Conservation (phyloP, 1,140 invertebrate genomes). For the Monochamus saltuarius region DNA sequence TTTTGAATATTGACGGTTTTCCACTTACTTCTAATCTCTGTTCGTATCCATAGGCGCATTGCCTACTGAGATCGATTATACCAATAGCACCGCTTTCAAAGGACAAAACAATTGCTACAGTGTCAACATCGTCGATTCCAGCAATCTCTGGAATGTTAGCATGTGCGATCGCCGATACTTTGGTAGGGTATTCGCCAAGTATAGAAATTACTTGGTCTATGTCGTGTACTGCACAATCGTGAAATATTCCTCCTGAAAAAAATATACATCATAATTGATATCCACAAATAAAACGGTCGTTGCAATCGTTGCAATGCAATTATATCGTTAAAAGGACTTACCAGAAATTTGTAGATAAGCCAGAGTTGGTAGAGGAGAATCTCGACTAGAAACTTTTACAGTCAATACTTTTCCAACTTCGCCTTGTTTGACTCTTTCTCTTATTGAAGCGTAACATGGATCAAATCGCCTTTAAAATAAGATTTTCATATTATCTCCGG, state of each 20-base stretch:
- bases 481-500: background rate
- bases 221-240: slow-evolving; percentile 73
- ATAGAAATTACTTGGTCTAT: slow-evolving; percentile 66
- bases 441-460: slow-evolving; percentile 59
- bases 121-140: slow-evolving; percentile 65
- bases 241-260: slow-evolving; percentile 67
- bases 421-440: slow-evolving; percentile 57
- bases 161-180: slow-evolving; percentile 57
- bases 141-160: slow-evolving; percentile 62
- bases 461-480: slow-evolving; percentile 60
- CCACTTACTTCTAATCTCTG: slow-evolving; percentile 64
- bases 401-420: slow-evolving; percentile 64
- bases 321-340: slow-evolving; percentile 37
- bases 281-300: too few relatives aligned
- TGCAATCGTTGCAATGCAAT: too few relatives aligned
- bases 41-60: slow-evolving; percentile 68
- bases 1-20: background rate
- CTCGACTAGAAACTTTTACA: slow-evolving; percentile 63
- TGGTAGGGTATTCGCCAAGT: slow-evolving; percentile 61
- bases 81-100: slow-evolving; percentile 66
- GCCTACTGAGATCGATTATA: slow-evolving; percentile 65
- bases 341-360: slow-evolving; percentile 65
- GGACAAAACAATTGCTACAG: slow-evolving; percentile 61
- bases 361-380: slow-evolving; percentile 62
- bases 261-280: background rate